A percentile compares a stretch with the other conserved stretches of the same genome.
Evolutionary conservation across 1,140 invertebrate species (phyloP).

Genomic region (fruit fly (Drosophila melanogaster)): Release_6_plus_ISO1_MT NC_004354.4:4847501-4848000

Average conservation of each 20-base stretch:
- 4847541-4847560: conserved; percentile 68
- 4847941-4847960: conserved; percentile 28
- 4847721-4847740: conserved; percentile 70
- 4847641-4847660: not conserved
- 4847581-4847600: conserved; percentile 49
- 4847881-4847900: not conserved
- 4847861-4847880: conserved; percentile 41
- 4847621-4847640: conserved; percentile 43
- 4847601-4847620: conserved; percentile 61
- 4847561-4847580: conserved; percentile 11
- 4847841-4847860: conserved; percentile 52
- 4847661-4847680: not conserved
- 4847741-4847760: conserved; percentile 34
- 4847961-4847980: conserved; percentile 40
- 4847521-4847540: conserved; percentile 81
- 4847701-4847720: conserved; percentile 68
- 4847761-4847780: conserved; percentile 58
- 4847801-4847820: conserved; percentile 48
- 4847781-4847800: conserved; percentile 55
- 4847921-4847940: conserved; percentile 34
- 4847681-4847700: conserved; percentile 44
- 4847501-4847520: conserved; percentile 66
- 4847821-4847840: conserved; percentile 43
- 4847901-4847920: conserved; percentile 36
- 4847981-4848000: conserved; percentile 21